Base-by-base conservation (phyloP, 2,113 vertebrate species). In the Hippoglossus stenolepis region DNA sequence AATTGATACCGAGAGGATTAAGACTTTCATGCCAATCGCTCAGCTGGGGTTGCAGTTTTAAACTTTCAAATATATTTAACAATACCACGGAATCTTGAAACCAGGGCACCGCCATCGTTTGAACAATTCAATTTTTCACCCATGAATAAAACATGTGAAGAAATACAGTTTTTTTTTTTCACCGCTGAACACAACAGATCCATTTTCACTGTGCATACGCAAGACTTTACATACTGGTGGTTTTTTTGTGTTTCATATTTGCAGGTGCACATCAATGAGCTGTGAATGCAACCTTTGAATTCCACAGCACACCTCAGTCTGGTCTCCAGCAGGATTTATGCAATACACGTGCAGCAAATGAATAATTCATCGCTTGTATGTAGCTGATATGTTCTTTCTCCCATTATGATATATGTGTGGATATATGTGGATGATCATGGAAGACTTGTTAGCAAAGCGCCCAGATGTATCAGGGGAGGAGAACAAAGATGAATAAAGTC, bases 1-100 rank as follows among this genome's bases (percentile, higher is more conserved):
- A 92, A 93, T 87, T 91, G 85, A 86, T 86, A 89, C 57, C 70
- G 65, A 69, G 84, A 83, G 78, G 72, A 87, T 92, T 83, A 82
- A 53, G 23, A 64, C 81, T 80, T 86, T 85, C n/a, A 70, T 76
- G 82, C 71, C 54, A 21, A 57, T 69, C 76, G 70, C 75, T 87
- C 72, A 85, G 81, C 84, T 70, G 71, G n/a, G 45, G 3, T 5
- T 26, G 47, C 64, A 77, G 73, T 76, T 78, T 80, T 59, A 72
- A 63, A 75, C 31, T 71, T 73, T 51, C 28, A 66, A 83, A 89
- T 53, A 66, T 40, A 78, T 73, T 57, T 63, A 45, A 80, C 47
- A 81, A 51, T 65, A 64, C 38, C 57, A 47, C 15, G 53, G 62
- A 24, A 73, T 88, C 59, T 61, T 38, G 57, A 73, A 65, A 73